Conservation (phyloP, 2,113 vertebrate species). For the Oncorhynchus nerka region DNA sequence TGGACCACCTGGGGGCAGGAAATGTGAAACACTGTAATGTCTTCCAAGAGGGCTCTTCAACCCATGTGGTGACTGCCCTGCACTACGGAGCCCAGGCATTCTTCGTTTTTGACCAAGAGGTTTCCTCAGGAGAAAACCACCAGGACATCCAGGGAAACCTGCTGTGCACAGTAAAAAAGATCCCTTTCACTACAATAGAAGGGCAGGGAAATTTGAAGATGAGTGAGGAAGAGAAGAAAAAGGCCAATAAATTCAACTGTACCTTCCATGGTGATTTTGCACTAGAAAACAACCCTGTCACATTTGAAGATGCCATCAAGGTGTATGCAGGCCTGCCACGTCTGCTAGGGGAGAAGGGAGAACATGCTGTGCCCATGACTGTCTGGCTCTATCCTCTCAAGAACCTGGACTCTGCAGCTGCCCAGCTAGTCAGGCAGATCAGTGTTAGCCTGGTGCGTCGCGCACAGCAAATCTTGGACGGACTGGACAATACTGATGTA, state of each 20-base stretch:
- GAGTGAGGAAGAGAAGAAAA: slow-evolving; percentile 19
- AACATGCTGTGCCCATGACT: slow-evolving; percentile 30
- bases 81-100: slow-evolving; percentile 49
- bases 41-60: slow-evolving; percentile 40
- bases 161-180: slow-evolving; percentile 23
- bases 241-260: slow-evolving; percentile 33
- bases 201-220: slow-evolving; percentile 29
- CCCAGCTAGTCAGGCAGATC: slow-evolving; percentile 39
- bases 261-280: slow-evolving; percentile 47
- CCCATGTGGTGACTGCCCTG: slow-evolving; percentile 46
- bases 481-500: slow-evolving; percentile 26
- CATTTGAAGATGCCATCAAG: slow-evolving; percentile 33
- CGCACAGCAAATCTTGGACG: slow-evolving; percentile 28
- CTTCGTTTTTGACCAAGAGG: slow-evolving; percentile 48
- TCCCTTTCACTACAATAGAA: slow-evolving; percentile 24
- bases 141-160: slow-evolving; percentile 32
- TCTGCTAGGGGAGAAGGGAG: slow-evolving; percentile 31
- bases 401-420: slow-evolving; percentile 37
- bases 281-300: slow-evolving; percentile 29
- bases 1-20: slow-evolving; percentile 41
- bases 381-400: slow-evolving; percentile 35
- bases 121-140: slow-evolving; percentile 20
- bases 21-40: slow-evolving; percentile 37
- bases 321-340: slow-evolving; percentile 36
- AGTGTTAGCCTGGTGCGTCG: slow-evolving; percentile 29